A percentile compares a stretch with the other conserved stretches of the same genome.
phyloP scores from a whole-genome alignment of 2,113 vertebrate genomes.

The Noctilio leporinus region DNA sequence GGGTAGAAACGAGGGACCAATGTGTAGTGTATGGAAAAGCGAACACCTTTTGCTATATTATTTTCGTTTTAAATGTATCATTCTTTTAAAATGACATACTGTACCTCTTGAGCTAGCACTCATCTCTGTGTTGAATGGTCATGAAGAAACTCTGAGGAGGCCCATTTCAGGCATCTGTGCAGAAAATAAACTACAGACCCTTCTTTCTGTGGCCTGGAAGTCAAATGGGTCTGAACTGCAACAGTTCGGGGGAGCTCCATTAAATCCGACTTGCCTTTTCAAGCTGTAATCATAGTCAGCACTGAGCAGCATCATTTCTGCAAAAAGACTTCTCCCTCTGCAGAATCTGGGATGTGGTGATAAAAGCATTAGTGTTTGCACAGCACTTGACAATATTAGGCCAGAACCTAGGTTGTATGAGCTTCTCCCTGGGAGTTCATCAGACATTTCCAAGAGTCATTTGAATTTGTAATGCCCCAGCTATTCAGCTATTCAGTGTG shows the following conservation, averaged over 20 bases:
- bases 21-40: not conserved
- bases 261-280: not conserved
- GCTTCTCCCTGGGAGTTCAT: not conserved
- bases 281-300: not conserved
- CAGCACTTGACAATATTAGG: not conserved
- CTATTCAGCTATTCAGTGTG: constrained; percentile 12
- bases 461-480: constrained; percentile 53
- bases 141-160: not conserved
- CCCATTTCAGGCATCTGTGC: not conserved
- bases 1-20: not conserved
- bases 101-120: not conserved
- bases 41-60: not conserved
- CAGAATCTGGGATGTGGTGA: not conserved
- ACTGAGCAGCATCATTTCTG: not conserved
- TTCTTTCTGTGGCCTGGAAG: not conserved
- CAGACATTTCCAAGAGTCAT: not conserved
- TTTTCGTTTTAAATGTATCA: not conserved
- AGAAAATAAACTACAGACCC: not conserved
- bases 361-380: not conserved
- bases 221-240: not conserved
- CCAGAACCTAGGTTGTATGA: not conserved
- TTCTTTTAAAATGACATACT: not conserved
- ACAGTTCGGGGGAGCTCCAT: not conserved
- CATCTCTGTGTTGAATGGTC: not conserved
- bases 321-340: not conserved